A percentile compares a stretch with the other conserved stretches of the same genome.
Evolutionary conservation across 2,797 vertebrate species (phyloP).

Genomic region (Echiichthys vipera): DNA sequence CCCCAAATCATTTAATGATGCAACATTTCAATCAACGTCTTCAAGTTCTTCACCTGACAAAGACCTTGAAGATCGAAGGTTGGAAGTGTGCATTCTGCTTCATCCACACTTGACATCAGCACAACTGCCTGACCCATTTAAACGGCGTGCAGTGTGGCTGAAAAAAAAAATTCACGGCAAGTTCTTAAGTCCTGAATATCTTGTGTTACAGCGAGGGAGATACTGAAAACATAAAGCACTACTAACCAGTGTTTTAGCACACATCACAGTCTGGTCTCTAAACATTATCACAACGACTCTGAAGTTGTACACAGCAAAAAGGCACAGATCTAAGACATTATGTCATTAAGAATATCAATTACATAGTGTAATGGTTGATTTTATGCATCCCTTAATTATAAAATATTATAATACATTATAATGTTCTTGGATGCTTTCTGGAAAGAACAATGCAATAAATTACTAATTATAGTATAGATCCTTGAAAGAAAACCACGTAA

Average conservation of each 20-base stretch:
- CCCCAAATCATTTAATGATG: not conserved
- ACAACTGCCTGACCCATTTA: not conserved
- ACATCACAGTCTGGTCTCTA: not conserved
- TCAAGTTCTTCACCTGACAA: not conserved
- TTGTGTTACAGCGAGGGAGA: not conserved
- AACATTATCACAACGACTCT: not conserved
- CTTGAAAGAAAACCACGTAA: not conserved
- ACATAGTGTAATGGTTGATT: not conserved
- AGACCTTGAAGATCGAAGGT: not conserved
- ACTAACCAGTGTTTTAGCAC: not conserved
- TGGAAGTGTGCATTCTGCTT: not conserved
- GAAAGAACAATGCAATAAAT: not conserved
- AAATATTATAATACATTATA: too few species aligned
- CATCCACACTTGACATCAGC: not conserved
- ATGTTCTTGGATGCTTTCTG: not conserved
- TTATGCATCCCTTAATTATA: not conserved
- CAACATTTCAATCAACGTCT: not conserved
- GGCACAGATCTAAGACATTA: not conserved
- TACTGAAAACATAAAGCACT: not conserved
- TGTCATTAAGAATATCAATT: not conserved
- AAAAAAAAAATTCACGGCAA: not conserved
- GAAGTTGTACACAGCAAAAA: not conserved
- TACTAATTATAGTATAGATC: not conserved
- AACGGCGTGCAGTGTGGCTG: not conserved
- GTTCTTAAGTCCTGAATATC: not conserved